Base-by-base conservation (phyloP, 2,888 invertebrate species). In the Caradrina kadenii region DNA sequence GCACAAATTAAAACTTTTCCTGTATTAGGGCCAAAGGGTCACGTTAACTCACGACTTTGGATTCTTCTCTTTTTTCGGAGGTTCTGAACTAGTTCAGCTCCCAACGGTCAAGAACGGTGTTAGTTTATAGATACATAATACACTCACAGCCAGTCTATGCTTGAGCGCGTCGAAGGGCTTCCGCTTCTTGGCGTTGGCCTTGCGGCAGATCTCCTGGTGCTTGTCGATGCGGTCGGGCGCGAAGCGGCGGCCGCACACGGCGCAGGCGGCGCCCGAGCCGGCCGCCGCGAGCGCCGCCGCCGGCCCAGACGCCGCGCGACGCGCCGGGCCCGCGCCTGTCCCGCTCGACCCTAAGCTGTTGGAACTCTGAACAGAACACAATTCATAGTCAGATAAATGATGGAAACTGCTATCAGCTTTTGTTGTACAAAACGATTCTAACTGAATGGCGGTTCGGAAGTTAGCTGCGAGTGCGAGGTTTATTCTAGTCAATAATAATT, bases 111-210 rank as follows among this genome's bases (percentile, higher is more conserved):
- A 39, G 39, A 39, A 39, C 13, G 39, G 13, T 13, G 13, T 39
- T 39, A 39, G n/a, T 11, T 13, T 3, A 39, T 89, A 74, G 63
- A 53, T 53, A 72, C 11, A 70, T 21, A 17, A 39, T 31, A 55
- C 21, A 81, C 94, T 93, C 19, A 96, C 96, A 77, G 94, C 93
- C 1, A 98, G 97, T n/a, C 99, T 96, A 92, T 99, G 99, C 88
- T 98, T 98, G 54, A 98, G 97, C 2, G 98, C 98, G 93, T 99
- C 99, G 91, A 99, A 99, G 0, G 97, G 97, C 95, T 99, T 99
- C 79, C 99, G 96, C 89, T 98, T 98, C 92, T 98, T 98, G 70
- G 96, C 94, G 58, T 96, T 95, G 1, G 98, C 96, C 90, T 98
- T 98, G 81, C 96, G 94, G 93, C 99, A 99, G 77, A 99, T 98